Evolutionary conservation across 64 coral and sea anemone species (phyloP).

Genomic region (Platygyra sinensis): DNA sequence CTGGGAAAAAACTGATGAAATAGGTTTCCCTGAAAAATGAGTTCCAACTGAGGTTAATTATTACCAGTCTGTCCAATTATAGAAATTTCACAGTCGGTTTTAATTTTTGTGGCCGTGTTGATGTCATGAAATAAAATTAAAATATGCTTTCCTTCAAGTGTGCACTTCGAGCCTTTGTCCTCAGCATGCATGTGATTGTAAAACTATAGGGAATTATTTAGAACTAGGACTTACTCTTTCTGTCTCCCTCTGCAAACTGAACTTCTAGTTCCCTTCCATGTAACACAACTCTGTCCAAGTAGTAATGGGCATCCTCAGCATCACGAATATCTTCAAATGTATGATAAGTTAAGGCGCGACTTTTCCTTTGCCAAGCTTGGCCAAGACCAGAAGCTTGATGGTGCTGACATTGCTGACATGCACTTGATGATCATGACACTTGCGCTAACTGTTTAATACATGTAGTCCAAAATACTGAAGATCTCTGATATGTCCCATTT

Average conservation of each 20-base stretch:
- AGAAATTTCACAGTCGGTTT: too few relatives aligned
- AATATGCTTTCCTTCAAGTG: too few relatives aligned
- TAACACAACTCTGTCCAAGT: slow-evolving; percentile 82
- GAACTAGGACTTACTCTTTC: slow-evolving; percentile 80
- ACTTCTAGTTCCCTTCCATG: slow-evolving; percentile 94
- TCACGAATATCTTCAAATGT: slow-evolving; percentile 99
- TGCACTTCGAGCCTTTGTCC: too few relatives aligned
- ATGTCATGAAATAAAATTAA: too few relatives aligned
- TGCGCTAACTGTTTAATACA: neutral
- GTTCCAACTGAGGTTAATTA: too few relatives aligned
- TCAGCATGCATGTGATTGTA: neutral
- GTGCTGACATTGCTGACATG: slow-evolving; percentile 10
- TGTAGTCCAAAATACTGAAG: too few relatives aligned
- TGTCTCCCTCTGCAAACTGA: slow-evolving; percentile 99
- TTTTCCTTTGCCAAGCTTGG: slow-evolving; percentile 44
- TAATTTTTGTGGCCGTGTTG: too few relatives aligned
- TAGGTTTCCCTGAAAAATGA: too few relatives aligned
- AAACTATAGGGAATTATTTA: neutral
- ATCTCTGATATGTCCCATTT: neutral
- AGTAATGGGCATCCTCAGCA: slow-evolving; percentile 95
- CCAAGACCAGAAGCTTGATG: slow-evolving; percentile 21
- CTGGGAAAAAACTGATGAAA: too few relatives aligned
- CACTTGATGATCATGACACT: slow-evolving; percentile 7
- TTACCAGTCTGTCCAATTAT: too few relatives aligned
- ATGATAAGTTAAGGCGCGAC: slow-evolving; percentile 81